Evolutionary conservation across 1,140 invertebrate species (phyloP), one percentile per base, ranked within the genome.

Genomic region (Pachyrhynchus sulphureomaculatus): DNA sequence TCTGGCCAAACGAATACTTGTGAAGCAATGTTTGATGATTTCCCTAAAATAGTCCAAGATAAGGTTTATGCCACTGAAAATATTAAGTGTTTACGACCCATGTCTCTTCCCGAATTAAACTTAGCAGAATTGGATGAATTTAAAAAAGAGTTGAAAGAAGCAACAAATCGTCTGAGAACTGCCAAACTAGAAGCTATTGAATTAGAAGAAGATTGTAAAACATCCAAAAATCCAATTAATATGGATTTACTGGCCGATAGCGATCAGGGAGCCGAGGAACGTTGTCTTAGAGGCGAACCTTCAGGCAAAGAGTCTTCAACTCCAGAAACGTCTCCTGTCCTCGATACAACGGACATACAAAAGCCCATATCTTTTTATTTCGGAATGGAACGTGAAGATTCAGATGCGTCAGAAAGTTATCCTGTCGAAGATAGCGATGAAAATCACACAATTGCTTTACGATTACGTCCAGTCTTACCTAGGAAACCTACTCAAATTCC

Each of bases 351-450:
- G 15, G 44, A 60, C 9, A 78, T 72, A 37, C 65, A 75, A 23
- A 79, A 83, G 65, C 82, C 85, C 17, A 88, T 88, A 69, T 86
- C 84, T 36, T 90, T 90, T 75, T 91, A 91, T 72, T 90, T 90
- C 68, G 88, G 88, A 12, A 90, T 90, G 87, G 82, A 86, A 51
- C 58, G 60, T 18, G 48, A 57, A 45, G 67, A 64, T 53, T 83
- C 80, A 34, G 79, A 81, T 21, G 56, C 81, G 15, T 82, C 81
- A 3, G 80, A 77, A n/a, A 80, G 78, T 29, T 58, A 34, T 33
- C 44, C 45, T 10, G 77, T 78, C 0, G 80, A 81, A 56, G 74
- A 72, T 3, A 76, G 70, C 5, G 76, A 73, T 34, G 76, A 73
- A 32, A 41, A 68, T 66, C 77, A 83, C 23, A 83, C 86, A 20